Evolutionary conservation across 2,113 vertebrate genomes (phyloP).

Genomic region (Poicephalus meyeri): DNA sequence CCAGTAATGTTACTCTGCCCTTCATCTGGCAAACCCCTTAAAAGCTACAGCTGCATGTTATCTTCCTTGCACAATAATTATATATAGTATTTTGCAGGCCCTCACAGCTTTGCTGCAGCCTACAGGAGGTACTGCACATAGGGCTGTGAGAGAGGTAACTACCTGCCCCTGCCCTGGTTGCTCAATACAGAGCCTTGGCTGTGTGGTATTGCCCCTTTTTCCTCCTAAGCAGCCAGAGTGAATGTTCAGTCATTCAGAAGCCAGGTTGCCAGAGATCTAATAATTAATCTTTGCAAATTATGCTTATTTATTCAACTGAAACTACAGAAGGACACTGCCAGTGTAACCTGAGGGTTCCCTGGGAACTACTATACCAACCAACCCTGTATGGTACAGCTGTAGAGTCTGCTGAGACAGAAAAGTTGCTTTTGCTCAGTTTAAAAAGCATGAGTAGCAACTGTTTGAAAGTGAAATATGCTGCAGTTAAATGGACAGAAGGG

Average conservation of each 20-base stretch:
- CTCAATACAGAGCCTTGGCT: background rate
- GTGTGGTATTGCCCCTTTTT: rapidly evolving
- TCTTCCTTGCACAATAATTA: background rate
- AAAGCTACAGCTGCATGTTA: background rate
- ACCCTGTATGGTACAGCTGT: background rate
- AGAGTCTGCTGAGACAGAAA: background rate
- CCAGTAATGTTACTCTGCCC: background rate
- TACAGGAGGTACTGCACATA: background rate
- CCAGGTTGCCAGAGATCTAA: background rate
- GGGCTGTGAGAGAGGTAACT: background rate
- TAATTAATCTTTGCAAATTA: background rate
- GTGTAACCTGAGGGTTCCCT: background rate
- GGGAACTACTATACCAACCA: background rate
- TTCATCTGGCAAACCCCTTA: background rate
- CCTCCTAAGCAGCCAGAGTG: background rate
- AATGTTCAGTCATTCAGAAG: background rate
- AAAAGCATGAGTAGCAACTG: background rate
- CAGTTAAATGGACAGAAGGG: background rate
- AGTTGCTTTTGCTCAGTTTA: background rate
- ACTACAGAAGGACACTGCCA: background rate
- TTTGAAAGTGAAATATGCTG: background rate
- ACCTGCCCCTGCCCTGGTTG: background rate
- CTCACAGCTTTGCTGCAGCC: background rate
- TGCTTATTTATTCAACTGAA: background rate
- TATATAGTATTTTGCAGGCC: background rate